Evolutionary conservation across 2,113 vertebrate species (phyloP), one percentile per base, ranked within the genome.

Genomic region (Cardinalis cardinalis): DNA sequence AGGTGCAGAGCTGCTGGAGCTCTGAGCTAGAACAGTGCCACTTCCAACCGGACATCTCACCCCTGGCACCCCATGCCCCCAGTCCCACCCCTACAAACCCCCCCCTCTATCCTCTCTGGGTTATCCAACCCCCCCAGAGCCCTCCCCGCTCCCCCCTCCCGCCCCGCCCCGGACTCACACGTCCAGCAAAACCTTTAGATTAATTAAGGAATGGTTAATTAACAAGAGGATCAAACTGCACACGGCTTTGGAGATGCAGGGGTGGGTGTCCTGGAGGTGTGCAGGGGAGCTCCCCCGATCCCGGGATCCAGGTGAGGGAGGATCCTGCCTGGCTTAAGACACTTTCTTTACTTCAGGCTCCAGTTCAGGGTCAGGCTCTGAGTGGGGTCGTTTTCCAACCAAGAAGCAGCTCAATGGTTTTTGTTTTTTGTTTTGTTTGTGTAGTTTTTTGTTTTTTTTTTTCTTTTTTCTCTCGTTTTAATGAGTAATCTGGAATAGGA

Each of bases 171-270:
- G 70, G 71, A 71, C 80, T 85, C 88, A 68, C 58, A n/a, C 7
- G 64, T 95, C 91, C 92, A 81, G 84, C 76, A 84, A 92, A 89
- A 66, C 40, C 75, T 78, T 72, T 65, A 48, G 88, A 76, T 87
- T 91, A 94, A 88, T 92, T 93, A 89, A 91, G 96, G 96, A 96
- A 97, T 96, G 95, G 92, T 93, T 94, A 93, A 77, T 90, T 71
- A 93, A 96, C 88, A 91, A 94, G 93, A 86, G 76, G 40, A 85
- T 56, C 71, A 23, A 85, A 90, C 93, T 78, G 93, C 93, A 89
- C 84, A 77, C 87, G 78, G 92, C 94, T 95, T 88, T 93, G 95
- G 94, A 95, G 92, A 83, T 87, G 92, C 65, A 64, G 91, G 90
- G 88, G 46, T 73, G 25, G 89, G 46, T 41, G 74, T 90, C 92